Evolutionary conservation across 2,888 invertebrate genomes (phyloP).

Genomic region (Serripes groenlandicus): DNA sequence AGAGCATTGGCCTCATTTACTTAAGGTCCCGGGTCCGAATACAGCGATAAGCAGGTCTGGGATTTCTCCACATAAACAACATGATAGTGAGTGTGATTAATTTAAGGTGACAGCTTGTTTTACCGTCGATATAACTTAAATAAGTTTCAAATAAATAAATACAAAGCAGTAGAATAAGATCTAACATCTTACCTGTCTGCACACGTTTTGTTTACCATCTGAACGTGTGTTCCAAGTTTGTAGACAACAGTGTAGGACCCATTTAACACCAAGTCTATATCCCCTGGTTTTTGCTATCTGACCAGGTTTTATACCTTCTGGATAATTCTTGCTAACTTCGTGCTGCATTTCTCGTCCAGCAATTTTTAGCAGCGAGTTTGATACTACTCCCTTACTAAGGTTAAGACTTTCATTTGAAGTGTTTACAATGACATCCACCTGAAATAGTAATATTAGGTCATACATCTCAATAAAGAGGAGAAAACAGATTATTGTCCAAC

Average conservation of each 20-base stretch:
- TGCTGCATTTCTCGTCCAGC: constrained; percentile 39
- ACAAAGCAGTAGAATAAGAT: background rate
- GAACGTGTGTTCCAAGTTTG: background rate
- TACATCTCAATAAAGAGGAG: too few relatives aligned
- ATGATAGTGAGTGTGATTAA: too few relatives aligned
- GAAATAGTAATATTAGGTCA: background rate
- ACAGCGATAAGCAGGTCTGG: too few relatives aligned
- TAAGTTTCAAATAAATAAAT: background rate
- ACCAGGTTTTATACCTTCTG: constrained; percentile 45
- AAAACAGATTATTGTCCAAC: too few relatives aligned
- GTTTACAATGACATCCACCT: constrained; percentile 65
- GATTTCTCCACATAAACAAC: too few relatives aligned
- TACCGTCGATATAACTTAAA: background rate
- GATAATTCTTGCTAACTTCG: constrained; percentile 44
- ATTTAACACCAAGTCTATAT: constrained; percentile 26
- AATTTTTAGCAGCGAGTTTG: constrained; percentile 33
- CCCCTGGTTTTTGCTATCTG: constrained; percentile 42
- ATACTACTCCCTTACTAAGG: constrained; percentile 39
- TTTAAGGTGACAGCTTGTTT: background rate
- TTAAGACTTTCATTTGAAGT: constrained; percentile 46
- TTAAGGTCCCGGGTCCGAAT: too few relatives aligned
- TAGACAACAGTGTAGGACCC: constrained; percentile 37
- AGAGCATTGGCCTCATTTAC: too few relatives aligned
- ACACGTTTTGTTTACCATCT: background rate
- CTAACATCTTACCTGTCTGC: background rate